Evolutionary conservation across 2,888 invertebrate species (phyloP).

Genomic region (Marronus borbonicus): DNA sequence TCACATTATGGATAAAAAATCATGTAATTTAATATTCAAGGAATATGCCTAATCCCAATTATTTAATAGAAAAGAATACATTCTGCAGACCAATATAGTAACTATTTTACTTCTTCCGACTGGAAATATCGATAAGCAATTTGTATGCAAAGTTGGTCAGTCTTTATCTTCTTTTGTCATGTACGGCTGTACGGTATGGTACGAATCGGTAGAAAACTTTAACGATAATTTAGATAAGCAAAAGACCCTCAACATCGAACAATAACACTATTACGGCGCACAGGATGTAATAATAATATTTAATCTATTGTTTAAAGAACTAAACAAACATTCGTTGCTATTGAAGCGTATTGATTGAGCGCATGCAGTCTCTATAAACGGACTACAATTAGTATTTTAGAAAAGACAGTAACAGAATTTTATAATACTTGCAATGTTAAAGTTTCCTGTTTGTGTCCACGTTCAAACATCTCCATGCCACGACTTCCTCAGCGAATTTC

Average conservation of each 20-base stretch:
- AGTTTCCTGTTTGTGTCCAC: slow-evolving; percentile 17
- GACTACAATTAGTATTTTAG: slow-evolving; percentile 10
- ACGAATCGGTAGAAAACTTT: slow-evolving; percentile 10
- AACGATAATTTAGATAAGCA: slow-evolving; percentile 30
- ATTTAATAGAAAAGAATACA: no score
- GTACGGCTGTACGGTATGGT: slow-evolving; percentile 10
- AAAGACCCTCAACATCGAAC: slow-evolving; percentile 35
- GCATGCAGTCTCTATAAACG: slow-evolving; percentile 12
- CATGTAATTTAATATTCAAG: no score
- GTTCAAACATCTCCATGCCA: not conserved
- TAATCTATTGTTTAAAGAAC: slow-evolving; percentile 35
- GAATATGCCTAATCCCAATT: no score
- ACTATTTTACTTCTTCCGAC: no score
- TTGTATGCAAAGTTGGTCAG: slow-evolving; percentile 26
- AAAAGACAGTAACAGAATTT: slow-evolving; percentile 7
- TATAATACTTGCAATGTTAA: not conserved
- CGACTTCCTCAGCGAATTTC: not conserved
- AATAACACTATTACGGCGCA: slow-evolving; percentile 26
- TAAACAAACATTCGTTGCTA: slow-evolving; percentile 10
- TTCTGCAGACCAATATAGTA: no score
- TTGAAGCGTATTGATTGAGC: not conserved
- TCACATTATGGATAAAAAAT: no score
- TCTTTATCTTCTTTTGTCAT: slow-evolving; percentile 15
- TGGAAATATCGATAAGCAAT: slow-evolving; percentile 15
- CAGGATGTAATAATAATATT: slow-evolving; percentile 45